Percentiles rank a stretch among this genome's conserved stretches.
Evolutionary conservation across 1,140 invertebrate species (phyloP).

Genomic region (Reticulitermes speratus): DNA sequence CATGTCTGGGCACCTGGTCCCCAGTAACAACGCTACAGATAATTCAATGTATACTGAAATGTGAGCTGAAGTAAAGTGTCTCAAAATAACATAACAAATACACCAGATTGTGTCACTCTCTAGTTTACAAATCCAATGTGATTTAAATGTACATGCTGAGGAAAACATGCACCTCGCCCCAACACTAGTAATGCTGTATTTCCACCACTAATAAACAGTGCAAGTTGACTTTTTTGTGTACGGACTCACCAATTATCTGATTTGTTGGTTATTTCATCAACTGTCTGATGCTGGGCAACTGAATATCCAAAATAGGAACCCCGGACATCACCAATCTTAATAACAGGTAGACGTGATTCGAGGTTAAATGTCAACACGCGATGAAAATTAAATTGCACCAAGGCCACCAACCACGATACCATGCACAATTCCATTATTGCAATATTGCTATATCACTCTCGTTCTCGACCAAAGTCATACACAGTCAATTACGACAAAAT

Average conservation of each 20-base stretch:
- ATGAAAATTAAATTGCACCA: slow-evolving; percentile 45
- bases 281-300: slow-evolving; percentile 75
- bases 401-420: slow-evolving; percentile 47
- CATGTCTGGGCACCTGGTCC: no score
- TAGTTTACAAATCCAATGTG: no score
- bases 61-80: no score
- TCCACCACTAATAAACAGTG: no score
- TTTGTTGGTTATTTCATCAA: slow-evolving; percentile 47
- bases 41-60: no score
- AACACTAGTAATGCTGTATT: no score
- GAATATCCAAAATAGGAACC: slow-evolving; percentile 88
- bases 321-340: slow-evolving; percentile 64
- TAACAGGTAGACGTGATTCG: slow-evolving; percentile 78
- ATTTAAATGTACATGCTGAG: no score
- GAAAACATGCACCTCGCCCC: no score
- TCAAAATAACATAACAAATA: no score
- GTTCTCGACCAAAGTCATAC: not conserved
- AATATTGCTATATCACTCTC: slow-evolving; percentile 19
- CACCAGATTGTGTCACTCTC: no score
- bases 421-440: slow-evolving; percentile 41
- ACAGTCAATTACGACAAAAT: no score
- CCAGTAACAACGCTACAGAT: no score
- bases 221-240: not conserved
- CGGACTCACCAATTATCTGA: slow-evolving; percentile 61
- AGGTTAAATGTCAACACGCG: slow-evolving; percentile 70